Percentiles rank a stretch among this genome's conserved stretches.
Conservation (phyloP, 2,113 vertebrate genomes). For the Microcebus jonahi region DNA sequence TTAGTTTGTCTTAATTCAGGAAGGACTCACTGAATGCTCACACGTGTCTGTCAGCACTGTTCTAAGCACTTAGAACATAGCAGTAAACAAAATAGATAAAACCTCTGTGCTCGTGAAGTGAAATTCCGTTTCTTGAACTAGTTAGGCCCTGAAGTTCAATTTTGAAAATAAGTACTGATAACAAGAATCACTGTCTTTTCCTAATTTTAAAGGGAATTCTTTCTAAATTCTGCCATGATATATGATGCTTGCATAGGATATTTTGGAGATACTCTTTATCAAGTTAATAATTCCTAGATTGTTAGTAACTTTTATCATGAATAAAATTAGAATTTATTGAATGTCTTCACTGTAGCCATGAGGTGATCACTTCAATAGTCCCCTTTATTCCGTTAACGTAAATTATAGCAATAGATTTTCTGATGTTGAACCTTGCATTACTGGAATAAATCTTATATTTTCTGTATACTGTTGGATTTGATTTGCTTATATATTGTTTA, state of each 20-base stretch:
- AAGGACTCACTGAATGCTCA: too few relatives aligned
- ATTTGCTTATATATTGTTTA: not conserved
- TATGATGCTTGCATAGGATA: rapidly evolving
- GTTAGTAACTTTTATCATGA: not conserved
- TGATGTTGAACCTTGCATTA: too few relatives aligned
- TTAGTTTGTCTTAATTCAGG: not conserved
- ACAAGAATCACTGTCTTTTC: not conserved
- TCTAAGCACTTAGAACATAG: not conserved
- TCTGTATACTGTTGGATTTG: not conserved
- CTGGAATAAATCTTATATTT: not conserved
- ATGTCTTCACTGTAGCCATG: not conserved
- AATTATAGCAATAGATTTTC: not conserved
- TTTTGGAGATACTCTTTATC: not conserved
- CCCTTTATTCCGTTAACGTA: not conserved
- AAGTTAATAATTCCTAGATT: not conserved
- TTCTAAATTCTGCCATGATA: not conserved
- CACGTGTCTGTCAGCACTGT: not conserved
- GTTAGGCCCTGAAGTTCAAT: not conserved
- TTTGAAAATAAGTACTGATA: rapidly evolving
- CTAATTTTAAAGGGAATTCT: not conserved
- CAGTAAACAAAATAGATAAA: not conserved
- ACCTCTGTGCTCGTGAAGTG: too few relatives aligned
- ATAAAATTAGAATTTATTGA: not conserved
- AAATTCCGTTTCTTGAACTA: not conserved
- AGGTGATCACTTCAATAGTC: not conserved